Percentiles rank a stretch among this genome's conserved stretches.
Conservation (phyloP, 2,797 vertebrate species). For the Alosa sapidissima region DNA sequence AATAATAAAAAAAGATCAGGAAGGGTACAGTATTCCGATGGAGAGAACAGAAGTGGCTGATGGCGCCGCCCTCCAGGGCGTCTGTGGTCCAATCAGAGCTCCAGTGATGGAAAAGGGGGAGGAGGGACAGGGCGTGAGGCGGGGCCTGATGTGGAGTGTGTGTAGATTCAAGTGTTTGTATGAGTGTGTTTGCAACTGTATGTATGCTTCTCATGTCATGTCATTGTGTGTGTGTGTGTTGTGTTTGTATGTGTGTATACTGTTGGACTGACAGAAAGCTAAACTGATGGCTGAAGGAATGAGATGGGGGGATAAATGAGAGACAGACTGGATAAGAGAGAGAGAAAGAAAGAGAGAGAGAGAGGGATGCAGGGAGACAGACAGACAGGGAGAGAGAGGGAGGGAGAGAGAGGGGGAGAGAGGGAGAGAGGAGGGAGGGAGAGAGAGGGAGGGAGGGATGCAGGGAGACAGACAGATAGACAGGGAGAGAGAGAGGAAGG, state of each 20-base stretch:
- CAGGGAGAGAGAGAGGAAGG: neutral
- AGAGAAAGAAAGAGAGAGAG: neutral
- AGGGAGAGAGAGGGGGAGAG: neutral
- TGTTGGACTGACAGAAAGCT: neutral
- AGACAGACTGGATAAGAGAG: neutral
- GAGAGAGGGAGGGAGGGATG: neutral
- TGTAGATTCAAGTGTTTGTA: slow-evolving; percentile 29
- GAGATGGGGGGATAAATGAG: slow-evolving; percentile 48
- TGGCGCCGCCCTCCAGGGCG: slow-evolving; percentile 49
- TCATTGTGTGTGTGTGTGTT: slow-evolving; percentile 38
- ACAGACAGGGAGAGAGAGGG: slow-evolving; percentile 44
- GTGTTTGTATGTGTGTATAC: neutral
- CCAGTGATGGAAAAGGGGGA: slow-evolving; percentile 59
- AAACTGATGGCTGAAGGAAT: slow-evolving; percentile 28
- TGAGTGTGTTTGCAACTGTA: slow-evolving; percentile 28
- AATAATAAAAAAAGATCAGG: slow-evolving; percentile 70
- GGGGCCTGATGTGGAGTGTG: slow-evolving; percentile 42
- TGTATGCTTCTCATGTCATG: neutral
- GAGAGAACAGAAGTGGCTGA: slow-evolving; percentile 65
- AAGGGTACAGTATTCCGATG: slow-evolving; percentile 76
- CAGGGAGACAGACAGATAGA: no score
- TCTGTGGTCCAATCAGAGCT: slow-evolving; percentile 61
- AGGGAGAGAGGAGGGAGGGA: neutral
- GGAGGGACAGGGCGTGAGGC: slow-evolving; percentile 29
- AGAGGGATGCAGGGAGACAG: slow-evolving; percentile 40